Evolutionary conservation across 64 coral and sea anemone genomes (phyloP).

Genomic region (Montipora foliosa): DNA sequence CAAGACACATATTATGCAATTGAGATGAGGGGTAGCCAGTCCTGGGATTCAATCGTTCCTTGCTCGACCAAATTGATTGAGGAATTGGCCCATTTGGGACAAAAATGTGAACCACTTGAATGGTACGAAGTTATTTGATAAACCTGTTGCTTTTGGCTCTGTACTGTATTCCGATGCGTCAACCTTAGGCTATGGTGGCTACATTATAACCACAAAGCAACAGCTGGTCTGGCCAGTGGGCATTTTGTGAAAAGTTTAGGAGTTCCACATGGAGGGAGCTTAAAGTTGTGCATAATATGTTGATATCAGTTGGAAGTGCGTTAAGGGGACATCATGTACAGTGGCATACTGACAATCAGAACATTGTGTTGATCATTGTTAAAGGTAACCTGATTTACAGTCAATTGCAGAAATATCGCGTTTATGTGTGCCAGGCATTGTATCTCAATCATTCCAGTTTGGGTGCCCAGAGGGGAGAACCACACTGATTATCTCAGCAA

Average conservation of each 20-base stretch:
- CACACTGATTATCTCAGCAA: slow-evolving; percentile 59
- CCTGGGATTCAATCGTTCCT: slow-evolving; percentile 5
- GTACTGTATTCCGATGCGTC: slow-evolving; percentile 30
- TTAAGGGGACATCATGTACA: slow-evolving; percentile 47
- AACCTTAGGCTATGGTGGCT: slow-evolving; percentile 29
- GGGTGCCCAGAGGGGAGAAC: slow-evolving; percentile 56
- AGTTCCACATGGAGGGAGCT: slow-evolving; percentile 54
- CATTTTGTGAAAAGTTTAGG: neutral
- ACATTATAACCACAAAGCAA: neutral
- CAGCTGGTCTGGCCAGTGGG: slow-evolving; percentile 1
- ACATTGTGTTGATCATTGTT: slow-evolving; percentile 1
- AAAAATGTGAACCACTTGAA: slow-evolving; percentile 27
- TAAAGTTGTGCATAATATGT: slow-evolving; percentile 48
- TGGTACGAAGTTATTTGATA: slow-evolving; percentile 17
- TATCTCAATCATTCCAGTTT: slow-evolving; percentile 28
- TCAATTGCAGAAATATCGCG: slow-evolving; percentile 13
- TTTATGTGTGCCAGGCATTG: slow-evolving; percentile 27
- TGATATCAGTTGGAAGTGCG: slow-evolving; percentile 28
- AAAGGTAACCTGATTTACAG: slow-evolving; percentile 10
- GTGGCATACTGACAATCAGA: slow-evolving; percentile 66
- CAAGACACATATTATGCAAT: slow-evolving; percentile 60
- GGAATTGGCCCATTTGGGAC: slow-evolving; percentile 34
- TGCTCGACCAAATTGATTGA: slow-evolving; percentile 38
- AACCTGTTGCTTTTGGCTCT: neutral
- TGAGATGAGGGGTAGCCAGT: neutral